Base-by-base conservation (phyloP, 2,797 vertebrate species). In the Hypotaenidia philippensis region DNA sequence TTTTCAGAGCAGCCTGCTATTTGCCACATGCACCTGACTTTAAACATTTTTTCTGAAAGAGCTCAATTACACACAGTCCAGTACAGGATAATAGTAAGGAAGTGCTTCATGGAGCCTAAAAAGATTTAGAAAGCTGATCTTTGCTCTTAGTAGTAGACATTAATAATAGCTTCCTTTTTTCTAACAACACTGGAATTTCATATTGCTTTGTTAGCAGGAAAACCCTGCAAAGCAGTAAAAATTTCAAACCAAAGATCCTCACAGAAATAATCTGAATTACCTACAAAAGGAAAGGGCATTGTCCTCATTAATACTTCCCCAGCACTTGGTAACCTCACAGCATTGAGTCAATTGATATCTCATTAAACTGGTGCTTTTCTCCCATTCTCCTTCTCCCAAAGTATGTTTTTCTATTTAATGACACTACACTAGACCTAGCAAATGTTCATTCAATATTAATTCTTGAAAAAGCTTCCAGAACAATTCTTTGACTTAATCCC, bases 251-350 rank as follows among this genome's bases (percentile, higher is more conserved):
- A 72, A 59, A 34, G 40, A 90, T 84, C 23, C 17, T 89, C 49
- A 93, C 63, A 94, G 85, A 95, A 81, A 96, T 60, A 66, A 83
- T 90, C 45, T 94, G 89, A 96, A 94, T 76, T 50, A 90, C 27
- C 26, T 85, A 78, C 36, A 91, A 94, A 96, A 69, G 60, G 40
- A 59, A 95, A 96, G 86, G 45, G 25, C 26, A 55, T 70, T 94
- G 72, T 72, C 77, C 82, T 95, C 82, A 76, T 84, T 90, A 96
- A 93, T 70, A 79, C 15, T 83, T 87, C n/a, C 57, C 89, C 63
- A 89, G 59, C 41, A 92, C 87, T 77, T 5, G 7, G 63, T 76
- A 93, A 93, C 49, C 90, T 96, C 82, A 75, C 57, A 56, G 69
- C 69, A 80, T 6, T 68, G 82, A 90, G 81, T 77, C 78, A 97